Percentiles rank a stretch among this genome's conserved stretches.
Evolutionary conservation across 2,797 vertebrate species (phyloP).

Genomic region (Phrynocephalus guinanensis): DNA sequence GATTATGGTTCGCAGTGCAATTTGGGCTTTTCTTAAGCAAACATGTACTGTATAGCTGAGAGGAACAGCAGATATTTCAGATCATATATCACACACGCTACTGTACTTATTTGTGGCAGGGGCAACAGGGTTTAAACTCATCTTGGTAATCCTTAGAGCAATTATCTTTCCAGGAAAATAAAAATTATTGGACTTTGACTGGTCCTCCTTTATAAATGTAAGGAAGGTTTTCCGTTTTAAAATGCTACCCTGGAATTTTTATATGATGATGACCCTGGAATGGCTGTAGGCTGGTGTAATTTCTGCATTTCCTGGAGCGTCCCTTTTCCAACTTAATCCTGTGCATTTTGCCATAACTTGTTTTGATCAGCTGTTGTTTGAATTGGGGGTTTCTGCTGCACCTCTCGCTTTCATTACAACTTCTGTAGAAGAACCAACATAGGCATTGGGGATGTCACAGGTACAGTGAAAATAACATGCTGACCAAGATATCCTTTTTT

Average conservation of each 20-base stretch:
- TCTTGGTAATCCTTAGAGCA: not conserved
- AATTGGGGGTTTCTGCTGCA: not conserved
- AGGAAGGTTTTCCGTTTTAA: not conserved
- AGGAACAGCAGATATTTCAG: conserved; percentile 7
- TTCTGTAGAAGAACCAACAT: not conserved
- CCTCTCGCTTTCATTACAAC: not conserved
- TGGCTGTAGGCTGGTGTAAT: not conserved
- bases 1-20: not conserved
- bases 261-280: too few species aligned
- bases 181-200: not conserved
- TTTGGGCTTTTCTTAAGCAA: not conserved
- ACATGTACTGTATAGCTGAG: not conserved
- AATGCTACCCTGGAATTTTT: not conserved
- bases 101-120: not conserved
- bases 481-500: not conserved
- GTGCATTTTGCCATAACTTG: not conserved
- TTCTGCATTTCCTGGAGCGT: not conserved
- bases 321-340: not conserved
- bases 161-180: not conserved
- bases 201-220: not conserved
- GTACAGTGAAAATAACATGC: not conserved
- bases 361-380: not conserved
- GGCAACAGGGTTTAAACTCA: conserved; percentile 4
- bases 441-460: not conserved
- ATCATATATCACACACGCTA: not conserved